phyloP scores from a whole-genome alignment of 2,113 vertebrate genomes.

The Fukomys damarensis region DNA sequence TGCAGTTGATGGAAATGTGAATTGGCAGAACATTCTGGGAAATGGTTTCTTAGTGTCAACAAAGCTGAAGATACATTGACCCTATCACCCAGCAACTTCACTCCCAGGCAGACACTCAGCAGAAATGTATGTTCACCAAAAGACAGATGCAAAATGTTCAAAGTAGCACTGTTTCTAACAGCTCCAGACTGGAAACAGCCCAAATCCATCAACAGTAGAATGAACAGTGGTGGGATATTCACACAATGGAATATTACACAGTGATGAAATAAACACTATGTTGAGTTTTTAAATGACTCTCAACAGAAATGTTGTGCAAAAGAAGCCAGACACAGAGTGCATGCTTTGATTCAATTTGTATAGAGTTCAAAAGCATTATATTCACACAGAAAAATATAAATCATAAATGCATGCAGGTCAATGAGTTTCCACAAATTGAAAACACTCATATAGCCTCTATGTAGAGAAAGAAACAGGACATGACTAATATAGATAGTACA shows the following conservation, averaged over 20 bases:
- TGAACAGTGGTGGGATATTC: not conserved
- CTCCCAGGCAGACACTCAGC: not conserved
- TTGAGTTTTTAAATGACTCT: not conserved
- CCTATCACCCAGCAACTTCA: not conserved
- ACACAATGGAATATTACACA: not conserved
- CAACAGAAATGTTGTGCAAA: not conserved
- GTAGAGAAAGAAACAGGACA: not conserved
- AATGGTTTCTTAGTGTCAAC: not conserved
- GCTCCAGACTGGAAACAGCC: not conserved
- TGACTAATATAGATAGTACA: not conserved
- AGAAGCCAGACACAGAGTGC: not conserved
- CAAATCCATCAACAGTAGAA: not conserved
- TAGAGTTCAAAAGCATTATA: not conserved
- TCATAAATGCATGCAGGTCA: not conserved
- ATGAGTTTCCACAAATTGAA: not conserved
- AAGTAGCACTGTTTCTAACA: not conserved
- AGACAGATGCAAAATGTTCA: not conserved
- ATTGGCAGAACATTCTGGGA: not conserved
- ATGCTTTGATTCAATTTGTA: rapidly evolving
- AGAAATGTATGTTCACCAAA: not conserved
- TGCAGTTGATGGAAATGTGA: not conserved
- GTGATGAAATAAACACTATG: not conserved
- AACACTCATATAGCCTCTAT: not conserved
- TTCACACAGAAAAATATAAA: not conserved
- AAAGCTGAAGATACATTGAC: not conserved